Evolutionary conservation across 2,113 vertebrate genomes (phyloP), one percentile per base, ranked within the genome.

Genomic region (Hystrix cristata): DNA sequence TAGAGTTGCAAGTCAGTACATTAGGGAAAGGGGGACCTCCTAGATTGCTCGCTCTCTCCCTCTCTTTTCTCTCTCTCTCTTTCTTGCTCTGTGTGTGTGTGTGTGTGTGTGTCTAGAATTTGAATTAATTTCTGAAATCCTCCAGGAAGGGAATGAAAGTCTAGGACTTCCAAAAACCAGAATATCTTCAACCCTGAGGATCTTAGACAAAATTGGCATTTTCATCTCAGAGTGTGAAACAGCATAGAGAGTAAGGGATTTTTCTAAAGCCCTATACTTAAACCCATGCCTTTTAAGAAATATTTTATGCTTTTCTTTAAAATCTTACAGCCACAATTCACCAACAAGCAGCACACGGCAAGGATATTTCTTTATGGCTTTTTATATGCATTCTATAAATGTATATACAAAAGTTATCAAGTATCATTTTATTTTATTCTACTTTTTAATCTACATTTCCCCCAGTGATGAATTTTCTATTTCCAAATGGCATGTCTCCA

Each of bases 271-370:
- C 27, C 59, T 65, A 1, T 23, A 51, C 19, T 76, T 87, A 60
- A 90, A 34, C 16, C 27, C 18, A 19, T 67, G 25, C 55, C 34
- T 43, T 87, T 94, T 94, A 48, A 43, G 64, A 90, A 87, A 62
- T 72, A 83, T 59, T 43, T 78, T 15, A 51, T 65, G 18, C 67
- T 86, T 92, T 92, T 83, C 60, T 82, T 51, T 55, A 87, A 90
- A 74, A 94, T 0, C 3, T 82, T 65, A 51, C 4, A 46, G 38
- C 18, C 74, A 51, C 55, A 86, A 43, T 87, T 86, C 69, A 86
- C 46, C 55, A 90, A 38, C 18, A 82, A 60, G n/a, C 29, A 90
- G 69, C 4, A 48, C 15, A 7, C 53, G 31, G 27, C 12, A 51
- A 53, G 16, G 31, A 19, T 53, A 78, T 84, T 83, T 83, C 57